Evolutionary conservation across 2,888 invertebrate species (phyloP), one percentile per base, ranked within the genome.

Genomic region (Spisula solida): DNA sequence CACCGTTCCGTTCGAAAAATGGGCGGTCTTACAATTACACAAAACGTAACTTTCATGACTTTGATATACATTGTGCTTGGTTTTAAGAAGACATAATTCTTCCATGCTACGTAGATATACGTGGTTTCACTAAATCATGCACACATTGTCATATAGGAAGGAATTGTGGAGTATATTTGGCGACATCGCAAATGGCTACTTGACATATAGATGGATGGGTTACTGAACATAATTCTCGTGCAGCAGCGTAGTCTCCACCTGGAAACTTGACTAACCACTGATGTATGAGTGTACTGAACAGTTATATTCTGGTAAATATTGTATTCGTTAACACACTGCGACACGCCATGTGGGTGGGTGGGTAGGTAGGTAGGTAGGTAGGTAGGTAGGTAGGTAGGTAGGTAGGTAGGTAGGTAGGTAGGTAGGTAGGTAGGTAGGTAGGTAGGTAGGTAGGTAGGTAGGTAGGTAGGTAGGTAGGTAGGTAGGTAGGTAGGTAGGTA

Each of bases 281-380:
- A 41, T 41, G 8, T 41, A 41, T 8, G 41, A 41, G 41, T 41
- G 2, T 56, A n/a, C 55, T 55, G 55, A 41, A 41, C n/a, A 41
- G 41, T 8, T 41, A 8, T n/a, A 60, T 25, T 60, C 18, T n/a
- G n/a, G n/a, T n/a, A 60, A 60, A 66, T 66, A 25, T 25, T 25
- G 25, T 25, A 66, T 66, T 66, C 25, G n/a, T 66, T 25, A 25
- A 66, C 60, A 66, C 1, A n/a, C 5, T 20, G n/a, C 56, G 56
- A 47, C 47, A 47, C 47, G 47, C 47, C 47, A 47, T 47, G 16
- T 41, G 2, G 78, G 29, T 34, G 16, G 75, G 29, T 34, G 16
- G 78, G 31, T 41, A 78, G 78, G 31, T 41, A 78, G 78, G 31
- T 41, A 78, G 78, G 31, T 41, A 78, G 78, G 31, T 41, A 78